A percentile compares a stretch with the other conserved stretches of the same genome.
Conservation (phyloP, 2,797 vertebrate species). For the Delichon dasypus region DNA sequence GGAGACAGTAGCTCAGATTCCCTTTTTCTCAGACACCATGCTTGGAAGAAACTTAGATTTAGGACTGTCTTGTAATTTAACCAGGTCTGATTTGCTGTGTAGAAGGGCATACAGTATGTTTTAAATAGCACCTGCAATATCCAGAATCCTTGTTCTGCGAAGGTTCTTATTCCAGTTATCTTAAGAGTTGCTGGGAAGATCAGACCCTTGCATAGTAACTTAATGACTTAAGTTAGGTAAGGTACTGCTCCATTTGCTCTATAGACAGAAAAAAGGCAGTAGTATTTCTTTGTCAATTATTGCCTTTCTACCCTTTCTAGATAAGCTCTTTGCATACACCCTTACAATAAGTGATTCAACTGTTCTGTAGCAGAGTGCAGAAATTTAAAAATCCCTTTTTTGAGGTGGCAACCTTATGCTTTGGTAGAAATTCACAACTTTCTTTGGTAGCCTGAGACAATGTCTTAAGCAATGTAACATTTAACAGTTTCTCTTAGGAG, state of each 20-base stretch:
- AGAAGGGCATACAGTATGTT: not conserved
- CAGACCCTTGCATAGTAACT: not conserved
- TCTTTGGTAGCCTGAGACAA: not conserved
- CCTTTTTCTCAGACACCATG: not conserved
- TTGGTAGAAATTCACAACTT: not conserved
- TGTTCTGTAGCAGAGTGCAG: not conserved
- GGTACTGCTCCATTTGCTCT: not conserved
- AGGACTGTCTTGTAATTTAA: not conserved
- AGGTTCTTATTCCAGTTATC: not conserved
- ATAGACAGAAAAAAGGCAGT: not conserved
- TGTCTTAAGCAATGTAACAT: not conserved
- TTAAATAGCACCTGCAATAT: not conserved
- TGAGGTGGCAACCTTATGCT: not conserved
- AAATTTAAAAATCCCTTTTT: constrained; percentile 25
- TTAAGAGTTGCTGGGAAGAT: not conserved
- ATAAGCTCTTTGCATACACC: not conserved
- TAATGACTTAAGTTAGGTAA: not conserved
- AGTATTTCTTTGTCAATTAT: constrained; percentile 7
- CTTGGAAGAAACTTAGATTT: not conserved
- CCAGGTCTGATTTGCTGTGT: not conserved
- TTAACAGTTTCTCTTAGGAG: not conserved
- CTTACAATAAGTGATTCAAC: not conserved
- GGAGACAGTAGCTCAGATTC: not conserved
- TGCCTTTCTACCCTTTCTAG: constrained; percentile 33
- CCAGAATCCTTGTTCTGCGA: not conserved